Evolutionary conservation across 2,113 vertebrate genomes (phyloP), one percentile per base, ranked within the genome.

Genomic region (Podarcis raffonei): DNA sequence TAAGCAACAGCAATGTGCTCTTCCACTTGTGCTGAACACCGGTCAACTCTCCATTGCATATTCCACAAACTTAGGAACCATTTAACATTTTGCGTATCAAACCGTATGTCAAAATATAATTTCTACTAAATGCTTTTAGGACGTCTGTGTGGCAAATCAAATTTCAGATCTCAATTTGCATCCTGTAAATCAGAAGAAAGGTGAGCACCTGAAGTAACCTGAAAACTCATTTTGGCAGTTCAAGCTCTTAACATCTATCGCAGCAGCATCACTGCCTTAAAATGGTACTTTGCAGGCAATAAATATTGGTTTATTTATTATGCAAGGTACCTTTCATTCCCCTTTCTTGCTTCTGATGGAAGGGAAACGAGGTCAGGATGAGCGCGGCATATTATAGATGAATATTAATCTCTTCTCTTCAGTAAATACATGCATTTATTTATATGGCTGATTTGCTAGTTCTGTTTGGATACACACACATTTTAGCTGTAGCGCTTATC

Each of bases 341-440:
- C 87, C 8, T 25, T 86, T 90, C 72, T 65, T 48, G 76, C 84
- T 93, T 87, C 91, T 65, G 91, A 83, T 81, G 84, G 79, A 83
- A 91, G 93, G 89, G 91, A 93, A 93, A 92, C 90, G 35, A 94
- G 76, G 93, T 86, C 78, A 91, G 89, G 91, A 95, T 91, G 85
- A 95, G 89, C 84, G 87, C 92, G 88, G 86, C 92, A 74, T 90
- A 92, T 93, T 94, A 81, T 89, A 93, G 91, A 92, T 85, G 92
- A 95, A 93, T 96, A 95, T 95, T 95, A 96, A 96, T 95, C 94
- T 94, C 79, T 72, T 90, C 92, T 92, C 89, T 95, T 95, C 94
- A 93, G 93, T 82, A 91, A 89, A 89, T 90, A 85, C 94, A 84
- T 89, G 90, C 92, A 91, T 94, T 96, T 92, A 95, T 96, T 95